Conservation (phyloP, 2,797 vertebrate species). For the Phylloscopus collybita region DNA sequence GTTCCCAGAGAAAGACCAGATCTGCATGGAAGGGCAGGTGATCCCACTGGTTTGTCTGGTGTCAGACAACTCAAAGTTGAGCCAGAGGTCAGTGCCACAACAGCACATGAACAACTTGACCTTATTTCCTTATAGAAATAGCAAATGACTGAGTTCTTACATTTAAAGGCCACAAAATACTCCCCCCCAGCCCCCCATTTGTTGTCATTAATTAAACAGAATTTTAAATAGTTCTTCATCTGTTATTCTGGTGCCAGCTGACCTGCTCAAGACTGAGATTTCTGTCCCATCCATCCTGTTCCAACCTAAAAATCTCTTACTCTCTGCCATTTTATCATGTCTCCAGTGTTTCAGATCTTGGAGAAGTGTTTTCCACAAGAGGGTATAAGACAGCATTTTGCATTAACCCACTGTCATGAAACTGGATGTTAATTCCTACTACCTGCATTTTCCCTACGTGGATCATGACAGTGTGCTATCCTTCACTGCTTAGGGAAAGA, state of each 20-base stretch:
- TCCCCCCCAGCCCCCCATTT: fast-evolving
- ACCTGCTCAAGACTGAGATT: background rate
- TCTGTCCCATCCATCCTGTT: background rate
- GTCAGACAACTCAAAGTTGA: fast-evolving
- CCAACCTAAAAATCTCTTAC: background rate
- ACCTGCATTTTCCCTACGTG: background rate
- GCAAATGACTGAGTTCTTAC: background rate
- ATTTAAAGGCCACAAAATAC: background rate
- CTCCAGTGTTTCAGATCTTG: background rate
- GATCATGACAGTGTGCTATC: background rate
- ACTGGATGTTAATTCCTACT: background rate
- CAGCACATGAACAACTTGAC: background rate
- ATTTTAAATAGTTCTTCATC: background rate
- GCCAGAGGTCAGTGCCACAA: background rate
- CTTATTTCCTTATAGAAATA: background rate
- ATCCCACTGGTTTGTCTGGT: fast-evolving
- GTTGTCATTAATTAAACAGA: background rate
- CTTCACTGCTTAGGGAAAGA: background rate
- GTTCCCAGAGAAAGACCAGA: background rate
- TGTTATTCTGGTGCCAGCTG: background rate
- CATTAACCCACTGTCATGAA: background rate
- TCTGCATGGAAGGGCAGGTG: background rate
- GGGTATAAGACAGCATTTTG: background rate
- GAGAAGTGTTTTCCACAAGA: background rate
- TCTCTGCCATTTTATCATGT: background rate